A percentile compares a stretch with the other conserved stretches of the same genome.
These are phyloP conservation scores for Hydropotes inermis DNA, from an alignment of 2,113 vertebrate genomes.

Conservation along the genomic window DNA sequence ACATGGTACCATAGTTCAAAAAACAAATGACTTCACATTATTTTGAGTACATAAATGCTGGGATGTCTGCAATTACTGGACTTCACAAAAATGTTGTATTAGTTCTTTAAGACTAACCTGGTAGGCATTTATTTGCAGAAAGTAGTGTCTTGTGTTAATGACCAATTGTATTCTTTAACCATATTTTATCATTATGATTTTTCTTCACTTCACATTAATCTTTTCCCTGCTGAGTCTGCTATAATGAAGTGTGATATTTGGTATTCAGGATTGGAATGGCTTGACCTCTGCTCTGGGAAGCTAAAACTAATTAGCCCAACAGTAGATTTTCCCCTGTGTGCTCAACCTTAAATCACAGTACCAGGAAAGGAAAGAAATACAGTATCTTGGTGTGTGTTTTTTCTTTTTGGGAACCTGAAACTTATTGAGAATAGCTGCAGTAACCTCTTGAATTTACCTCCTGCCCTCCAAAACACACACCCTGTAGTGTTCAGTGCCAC, in stretches of 20 bases:
- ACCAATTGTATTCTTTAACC: not conserved
- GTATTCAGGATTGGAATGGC: not conserved
- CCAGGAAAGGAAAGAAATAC: not conserved
- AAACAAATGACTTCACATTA: not conserved
- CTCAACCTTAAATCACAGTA: not conserved
- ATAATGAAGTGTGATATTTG: not conserved
- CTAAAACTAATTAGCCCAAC: not conserved
- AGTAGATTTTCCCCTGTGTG: not conserved
- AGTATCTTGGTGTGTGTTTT: not conserved
- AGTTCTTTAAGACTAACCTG: not conserved
- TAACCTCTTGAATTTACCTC: not conserved
- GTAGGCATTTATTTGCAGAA: not conserved
- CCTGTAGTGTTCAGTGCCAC: not conserved
- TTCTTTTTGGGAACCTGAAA: not conserved
- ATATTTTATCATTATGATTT: not conserved
- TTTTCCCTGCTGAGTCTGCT: not conserved
- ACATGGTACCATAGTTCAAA: not conserved
- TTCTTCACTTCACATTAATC: not conserved
- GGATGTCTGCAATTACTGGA: not conserved
- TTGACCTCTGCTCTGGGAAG: not conserved
- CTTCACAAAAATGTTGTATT: rapidly evolving
- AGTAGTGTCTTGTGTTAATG: not conserved
- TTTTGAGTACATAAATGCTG: not conserved
- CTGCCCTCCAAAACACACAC: not conserved
- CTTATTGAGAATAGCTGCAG: not conserved